Percentiles rank a stretch among this genome's conserved stretches.
These are phyloP conservation scores for Echinometra lucunter DNA, from an alignment of 53 echinoderm and acorn worm genomes.

Conservation along the genomic window DNA sequence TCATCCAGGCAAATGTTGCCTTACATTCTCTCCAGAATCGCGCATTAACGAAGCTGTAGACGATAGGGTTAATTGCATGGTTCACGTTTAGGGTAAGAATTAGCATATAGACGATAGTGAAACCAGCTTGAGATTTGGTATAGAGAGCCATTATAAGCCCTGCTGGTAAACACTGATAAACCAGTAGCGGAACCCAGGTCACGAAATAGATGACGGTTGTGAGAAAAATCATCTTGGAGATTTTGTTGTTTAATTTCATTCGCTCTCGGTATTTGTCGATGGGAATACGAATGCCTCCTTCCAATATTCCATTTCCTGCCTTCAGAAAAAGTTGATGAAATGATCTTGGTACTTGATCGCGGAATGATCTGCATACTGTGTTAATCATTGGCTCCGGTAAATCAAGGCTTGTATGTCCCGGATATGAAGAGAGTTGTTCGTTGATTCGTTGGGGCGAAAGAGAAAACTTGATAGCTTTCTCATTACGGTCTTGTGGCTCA, in stretches of 20 bases:
- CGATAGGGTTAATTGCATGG: slow-evolving; percentile 29
- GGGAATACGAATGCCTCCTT: no score
- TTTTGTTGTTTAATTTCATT: slow-evolving; percentile 35
- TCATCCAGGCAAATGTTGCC: slow-evolving; percentile 13
- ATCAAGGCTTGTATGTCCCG: background rate
- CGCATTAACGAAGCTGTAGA: slow-evolving; percentile 54
- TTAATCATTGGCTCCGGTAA: background rate
- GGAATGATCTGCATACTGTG: background rate
- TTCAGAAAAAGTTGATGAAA: background rate
- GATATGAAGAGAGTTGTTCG: background rate
- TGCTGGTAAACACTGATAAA: slow-evolving; percentile 3
- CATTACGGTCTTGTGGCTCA: background rate
- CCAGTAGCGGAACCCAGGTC: slow-evolving; percentile 37
- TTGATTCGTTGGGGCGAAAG: background rate
- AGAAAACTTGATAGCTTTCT: background rate
- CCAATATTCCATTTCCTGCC: background rate
- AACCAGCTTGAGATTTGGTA: slow-evolving; percentile 29
- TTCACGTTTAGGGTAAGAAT: slow-evolving; percentile 13
- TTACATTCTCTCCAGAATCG: slow-evolving; percentile 37
- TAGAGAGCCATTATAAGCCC: background rate
- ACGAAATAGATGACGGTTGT: slow-evolving; percentile 46
- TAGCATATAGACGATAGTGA: background rate
- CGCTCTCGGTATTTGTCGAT: background rate
- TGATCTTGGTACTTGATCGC: background rate
- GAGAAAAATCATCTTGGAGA: slow-evolving; percentile 54